Evolutionary conservation across 2,888 invertebrate species (phyloP).

Genomic region (Tachina fera): DNA sequence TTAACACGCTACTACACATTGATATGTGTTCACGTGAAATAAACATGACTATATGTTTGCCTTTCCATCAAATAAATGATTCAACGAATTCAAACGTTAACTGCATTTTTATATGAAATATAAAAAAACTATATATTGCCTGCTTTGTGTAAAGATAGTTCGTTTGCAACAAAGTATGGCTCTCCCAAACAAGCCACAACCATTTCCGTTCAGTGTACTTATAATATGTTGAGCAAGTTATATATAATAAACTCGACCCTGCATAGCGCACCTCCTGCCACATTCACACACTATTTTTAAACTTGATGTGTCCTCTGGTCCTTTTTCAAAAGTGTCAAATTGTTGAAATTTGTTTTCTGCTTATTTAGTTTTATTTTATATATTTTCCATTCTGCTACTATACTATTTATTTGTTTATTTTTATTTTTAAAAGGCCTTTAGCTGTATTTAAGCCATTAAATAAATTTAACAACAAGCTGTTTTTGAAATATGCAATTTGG

Average conservation of each 20-base stretch:
- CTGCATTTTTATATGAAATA: too few relatives aligned
- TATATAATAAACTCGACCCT: background rate
- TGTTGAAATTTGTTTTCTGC: slow-evolving; percentile 55
- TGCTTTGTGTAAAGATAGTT: too few relatives aligned
- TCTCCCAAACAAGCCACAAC: too few relatives aligned
- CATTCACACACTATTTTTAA: slow-evolving; percentile 11
- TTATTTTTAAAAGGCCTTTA: slow-evolving; percentile 47
- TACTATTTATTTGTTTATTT: slow-evolving; percentile 32
- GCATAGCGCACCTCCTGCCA: background rate
- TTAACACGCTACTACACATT: too few relatives aligned
- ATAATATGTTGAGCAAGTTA: too few relatives aligned
- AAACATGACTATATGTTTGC: too few relatives aligned
- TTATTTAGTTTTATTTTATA: background rate
- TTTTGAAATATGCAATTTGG: slow-evolving; percentile 57
- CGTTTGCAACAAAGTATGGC: too few relatives aligned
- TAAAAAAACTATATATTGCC: too few relatives aligned
- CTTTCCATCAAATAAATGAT: too few relatives aligned
- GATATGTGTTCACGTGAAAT: too few relatives aligned
- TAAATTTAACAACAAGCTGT: slow-evolving; percentile 65
- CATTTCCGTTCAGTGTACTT: too few relatives aligned
- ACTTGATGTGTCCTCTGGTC: background rate
- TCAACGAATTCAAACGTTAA: too few relatives aligned
- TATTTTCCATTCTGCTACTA: slow-evolving; percentile 13
- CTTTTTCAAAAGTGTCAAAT: slow-evolving; percentile 59
- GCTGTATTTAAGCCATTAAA: slow-evolving; percentile 66